A percentile compares a stretch with the other conserved stretches of the same genome.
These are phyloP conservation scores for Uloborus plumipes DNA, from an alignment of 2,888 invertebrate genomes.

Conservation along the genomic window DNA sequence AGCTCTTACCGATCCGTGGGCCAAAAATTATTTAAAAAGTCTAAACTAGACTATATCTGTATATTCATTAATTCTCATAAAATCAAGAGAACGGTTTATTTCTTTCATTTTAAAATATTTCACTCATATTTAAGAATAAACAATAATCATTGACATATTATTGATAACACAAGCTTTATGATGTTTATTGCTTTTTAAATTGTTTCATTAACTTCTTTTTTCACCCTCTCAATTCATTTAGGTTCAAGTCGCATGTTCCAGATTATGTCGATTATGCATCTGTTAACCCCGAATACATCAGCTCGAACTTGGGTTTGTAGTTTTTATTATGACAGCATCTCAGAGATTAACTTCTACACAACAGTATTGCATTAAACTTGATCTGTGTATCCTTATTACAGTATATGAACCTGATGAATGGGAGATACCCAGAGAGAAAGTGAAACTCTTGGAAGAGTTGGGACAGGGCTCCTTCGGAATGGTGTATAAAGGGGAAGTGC, in stretches of 20 bases:
- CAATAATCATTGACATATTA: no score
- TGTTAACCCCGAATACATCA: conserved; percentile 92
- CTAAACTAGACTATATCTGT: no score
- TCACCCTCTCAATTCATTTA: not conserved
- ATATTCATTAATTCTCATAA: no score
- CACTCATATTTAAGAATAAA: no score
- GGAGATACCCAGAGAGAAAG: conserved; percentile 88
- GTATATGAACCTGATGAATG: conserved; percentile 86
- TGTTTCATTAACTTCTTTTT: no score
- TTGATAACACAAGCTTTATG: no score
- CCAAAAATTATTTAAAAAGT: no score
- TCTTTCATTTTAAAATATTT: no score
- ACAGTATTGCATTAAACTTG: not conserved
- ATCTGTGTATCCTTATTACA: conserved; percentile 31
- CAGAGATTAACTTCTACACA: not conserved
- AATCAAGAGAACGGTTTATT: no score
- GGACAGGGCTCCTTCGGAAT: conserved; percentile 90
- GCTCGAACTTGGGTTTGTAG: conserved; percentile 72
- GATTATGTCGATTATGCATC: conserved; percentile 82
- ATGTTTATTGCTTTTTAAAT: no score
- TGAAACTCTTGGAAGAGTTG: conserved; percentile 80
- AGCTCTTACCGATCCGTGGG: no score
- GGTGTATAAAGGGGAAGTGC: conserved; percentile 83
- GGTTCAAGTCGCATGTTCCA: conserved; percentile 70
- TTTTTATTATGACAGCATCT: not conserved